Evolutionary conservation across 2,888 invertebrate genomes (phyloP), one percentile per base, ranked within the genome.

Genomic region (Dyspetes luteomarginatus): DNA sequence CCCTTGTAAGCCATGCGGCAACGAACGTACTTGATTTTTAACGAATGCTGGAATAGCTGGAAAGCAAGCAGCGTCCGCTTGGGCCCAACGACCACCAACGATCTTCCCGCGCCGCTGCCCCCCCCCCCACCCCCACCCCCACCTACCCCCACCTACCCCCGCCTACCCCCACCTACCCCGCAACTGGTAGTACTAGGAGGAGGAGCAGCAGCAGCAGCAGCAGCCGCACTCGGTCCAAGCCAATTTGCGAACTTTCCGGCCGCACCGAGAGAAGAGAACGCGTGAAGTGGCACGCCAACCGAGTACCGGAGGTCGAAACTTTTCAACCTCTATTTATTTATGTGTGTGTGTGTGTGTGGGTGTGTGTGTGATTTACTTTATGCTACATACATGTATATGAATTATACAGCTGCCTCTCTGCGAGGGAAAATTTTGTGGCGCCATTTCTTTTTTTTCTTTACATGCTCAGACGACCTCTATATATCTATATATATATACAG

Each of bases 1-100:
- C 71, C 36, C 80, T 73, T 48, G 72, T 81, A 76, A 30, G 67
- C 72, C 65, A 68, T 73, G 80, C 55, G 45, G 73, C 78, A 76
- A 72, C 69, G 76, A 67, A 65, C 45, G 76, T 73, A 80, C 80
- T 82, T 82, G 82, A 83, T 74, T 81, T 81, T 83, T 83, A 78
- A 83, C 78, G 81, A 83, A 83, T 75, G 69, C 81, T 71, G 24
- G n/a, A n/a, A 65, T 36, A 62, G 72, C 80, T 36, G 65, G 69
- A 71, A 73, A 67, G 36, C 65, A 76, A 36, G 72, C 52, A 52
- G 73, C 67, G 55, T 41, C 12, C 55, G 68, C 62, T 55, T 28
- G 55, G 22, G 52, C 55, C 30, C 60, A 50, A 43, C 64, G 28
- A n/a, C 28, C 48, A n/a, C n/a, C n/a, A n/a, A n/a, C n/a, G 19